Evolutionary conservation across 1,140 invertebrate species (phyloP), one percentile per base, ranked within the genome.

Genomic region (Pomacea maculata): DNA sequence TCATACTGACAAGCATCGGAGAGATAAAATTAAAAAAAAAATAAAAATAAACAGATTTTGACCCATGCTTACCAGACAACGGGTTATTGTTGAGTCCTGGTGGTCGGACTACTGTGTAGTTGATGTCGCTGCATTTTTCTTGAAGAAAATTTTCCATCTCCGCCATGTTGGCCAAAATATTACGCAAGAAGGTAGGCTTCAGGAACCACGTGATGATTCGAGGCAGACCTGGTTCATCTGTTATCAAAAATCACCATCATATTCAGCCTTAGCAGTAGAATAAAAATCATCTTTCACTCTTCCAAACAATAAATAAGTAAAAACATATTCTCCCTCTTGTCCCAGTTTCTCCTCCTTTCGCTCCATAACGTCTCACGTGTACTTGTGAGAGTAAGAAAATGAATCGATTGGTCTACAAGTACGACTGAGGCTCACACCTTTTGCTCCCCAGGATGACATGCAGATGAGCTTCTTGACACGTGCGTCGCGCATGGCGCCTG

Each of bases 71-170:
- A 87, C 86, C 87, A 73, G 70, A 82, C 63, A 76, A 64, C 15
- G 83, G 82, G 21, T 81, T 61, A 70, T 87, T 84, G 10, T 70
- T 82, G 14, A 91, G 86, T 12, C 87, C 86, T 8, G 88, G 86
- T 8, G 91, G 91, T 74, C 88, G 83, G 19, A 91, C 90, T 12
- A 90, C 86, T 1, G 91, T 91, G 81, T 88, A 91, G 81, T 89
- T 84, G 57, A 91, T 81, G 81, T 90, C 90, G 6, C 12, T 19
- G 80, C 88, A 88, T 14, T 88, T 79, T 4, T 83, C 76, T 61
- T 86, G 76, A 29, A 91, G 72, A 55, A 83, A 89, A 72, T 86
- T 79, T 84, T 91, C 91, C 90, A 91, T 91, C 73, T 87, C 84
- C 25, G 84, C 77, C 89, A 91, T 88, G 82, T 86, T 89, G 52